Evolutionary conservation across 1,140 invertebrate genomes (phyloP), one percentile per base, ranked within the genome.

Genomic region (Drosophila nasuta): DNA sequence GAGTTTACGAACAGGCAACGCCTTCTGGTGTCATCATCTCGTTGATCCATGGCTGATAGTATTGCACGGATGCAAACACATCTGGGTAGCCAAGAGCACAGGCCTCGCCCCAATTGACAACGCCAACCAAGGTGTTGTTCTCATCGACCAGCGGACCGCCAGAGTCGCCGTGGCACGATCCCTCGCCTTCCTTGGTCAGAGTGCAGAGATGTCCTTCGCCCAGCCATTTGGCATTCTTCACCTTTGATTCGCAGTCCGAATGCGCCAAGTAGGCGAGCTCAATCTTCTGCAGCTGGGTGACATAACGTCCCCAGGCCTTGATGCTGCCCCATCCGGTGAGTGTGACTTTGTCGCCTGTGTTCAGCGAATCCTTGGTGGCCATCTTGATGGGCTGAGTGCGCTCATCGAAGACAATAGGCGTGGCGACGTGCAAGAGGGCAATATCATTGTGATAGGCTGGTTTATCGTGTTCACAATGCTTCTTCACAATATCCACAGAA

Each of bases 21-120:
- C 77, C 81, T 30, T 63, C 2, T 0, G 30, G 33, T 1, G 75
- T 75, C 63, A 71, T 73, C 75, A 78, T 79, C 41, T 63, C 3
- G 0, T 10, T 56, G 8, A 92, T 92, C 79, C 93, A 94, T 13
- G 92, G 82, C 5, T 62, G 59, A 64, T 93, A 93, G 65, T 91
- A 91, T 1, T 73, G 51, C n/a, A 94, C 90, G 15, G 83, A 87
- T 3, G 93, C 93, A 54, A 93, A 94, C 3, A 94, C 94, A 79
- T 94, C 94, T 1, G 94, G 94, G 63, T 92, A 92, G 15, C 93
- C 93, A 3, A 86, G 56, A 13, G 93, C 94, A 66, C 94, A 94
- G 3, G 94, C 93, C 11, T 92, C 87, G 3, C 94, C 94, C 91
- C 94, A 95, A 35, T 94, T 94, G 33, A 94, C 94, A 3, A 95